A percentile compares a stretch with the other conserved stretches of the same genome.
Conservation (phyloP, 2,113 vertebrate species). For the Oryctolagus cuniculus region DNA sequence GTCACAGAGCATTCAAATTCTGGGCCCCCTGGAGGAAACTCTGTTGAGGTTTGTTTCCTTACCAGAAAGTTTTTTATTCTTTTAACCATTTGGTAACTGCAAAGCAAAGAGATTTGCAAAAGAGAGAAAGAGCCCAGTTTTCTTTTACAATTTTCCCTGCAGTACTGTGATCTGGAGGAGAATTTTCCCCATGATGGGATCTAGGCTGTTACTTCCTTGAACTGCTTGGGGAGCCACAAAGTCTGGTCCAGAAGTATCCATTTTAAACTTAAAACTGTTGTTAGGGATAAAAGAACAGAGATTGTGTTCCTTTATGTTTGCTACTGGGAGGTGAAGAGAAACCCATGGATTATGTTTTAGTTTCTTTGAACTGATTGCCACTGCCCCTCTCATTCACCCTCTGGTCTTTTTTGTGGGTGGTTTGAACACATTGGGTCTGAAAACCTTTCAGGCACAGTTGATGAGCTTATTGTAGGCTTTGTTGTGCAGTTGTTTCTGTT, state of each 20-base stretch:
- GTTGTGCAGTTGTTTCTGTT: neutral
- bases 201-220: neutral
- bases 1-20: slow-evolving; percentile 38
- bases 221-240: neutral
- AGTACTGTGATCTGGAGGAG: neutral
- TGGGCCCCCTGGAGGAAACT: neutral
- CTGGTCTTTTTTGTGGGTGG: neutral
- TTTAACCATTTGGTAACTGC: neutral
- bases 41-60: neutral
- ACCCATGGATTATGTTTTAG: neutral
- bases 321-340: neutral
- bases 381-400: neutral
- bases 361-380: neutral
- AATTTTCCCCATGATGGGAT: neutral
- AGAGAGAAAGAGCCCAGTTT: neutral
- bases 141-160: neutral
- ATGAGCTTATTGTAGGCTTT: neutral
- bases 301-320: neutral
- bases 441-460: neutral
- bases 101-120: slow-evolving; percentile 1
- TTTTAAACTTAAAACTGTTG: neutral
- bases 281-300: neutral
- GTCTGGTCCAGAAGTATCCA: neutral
- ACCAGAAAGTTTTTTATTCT: neutral
- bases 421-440: neutral